A percentile compares a stretch with the other conserved stretches of the same genome.
These are phyloP conservation scores for Parochlus steinenii DNA, from an alignment of 2,888 invertebrate genomes.

Conservation along the genomic window DNA sequence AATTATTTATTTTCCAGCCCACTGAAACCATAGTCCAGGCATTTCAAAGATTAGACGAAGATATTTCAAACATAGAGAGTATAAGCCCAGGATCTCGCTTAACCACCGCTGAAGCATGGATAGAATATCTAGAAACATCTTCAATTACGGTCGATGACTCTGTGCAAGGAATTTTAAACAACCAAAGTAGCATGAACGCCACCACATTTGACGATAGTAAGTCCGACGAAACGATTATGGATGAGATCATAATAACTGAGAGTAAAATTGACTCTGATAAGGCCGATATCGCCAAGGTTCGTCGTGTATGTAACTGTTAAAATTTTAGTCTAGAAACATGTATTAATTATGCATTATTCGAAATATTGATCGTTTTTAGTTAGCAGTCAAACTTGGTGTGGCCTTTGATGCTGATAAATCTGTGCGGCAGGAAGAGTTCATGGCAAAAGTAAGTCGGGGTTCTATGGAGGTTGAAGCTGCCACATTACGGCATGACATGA, in stretches of 20 bases:
- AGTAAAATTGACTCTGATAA: too few species aligned
- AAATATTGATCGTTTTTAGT: constrained; percentile 16
- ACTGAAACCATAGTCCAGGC: constrained; percentile 20
- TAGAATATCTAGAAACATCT: constrained; percentile 23
- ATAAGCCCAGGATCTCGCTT: constrained; percentile 26
- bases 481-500: constrained; percentile 23
- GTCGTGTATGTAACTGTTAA: constrained; percentile 13
- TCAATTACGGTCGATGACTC: constrained; percentile 3
- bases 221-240: too few species aligned
- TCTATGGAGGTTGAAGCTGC: constrained; percentile 21
- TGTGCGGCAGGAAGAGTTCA: constrained; percentile 28
- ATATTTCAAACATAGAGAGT: constrained; percentile 24
- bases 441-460: constrained; percentile 27
- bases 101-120: constrained; percentile 28
- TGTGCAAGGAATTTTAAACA: not conserved
- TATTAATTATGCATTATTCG: not conserved
- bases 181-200: too few species aligned
- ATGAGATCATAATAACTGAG: too few species aligned
- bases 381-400: constrained; percentile 25
- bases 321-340: constrained; percentile 4
- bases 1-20: not conserved
- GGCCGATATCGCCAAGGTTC: constrained; percentile 13
- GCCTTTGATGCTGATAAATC: constrained; percentile 25
- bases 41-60: constrained; percentile 25
- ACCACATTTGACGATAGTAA: too few species aligned